Conservation (phyloP, 2,113 vertebrate genomes). For the Cololabis saira region DNA sequence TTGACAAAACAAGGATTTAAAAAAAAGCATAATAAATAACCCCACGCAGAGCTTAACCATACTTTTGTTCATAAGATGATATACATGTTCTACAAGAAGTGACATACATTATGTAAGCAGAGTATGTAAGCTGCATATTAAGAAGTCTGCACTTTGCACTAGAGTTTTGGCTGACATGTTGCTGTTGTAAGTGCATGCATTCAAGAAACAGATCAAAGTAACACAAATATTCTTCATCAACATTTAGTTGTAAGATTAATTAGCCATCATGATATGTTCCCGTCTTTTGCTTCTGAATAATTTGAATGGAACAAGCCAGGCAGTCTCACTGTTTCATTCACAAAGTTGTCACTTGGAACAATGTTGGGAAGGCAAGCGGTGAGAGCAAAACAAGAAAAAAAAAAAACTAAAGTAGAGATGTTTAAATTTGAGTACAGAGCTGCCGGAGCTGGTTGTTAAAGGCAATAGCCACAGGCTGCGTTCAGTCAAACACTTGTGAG, state of each 20-base stretch:
- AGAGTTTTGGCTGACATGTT: constrained; percentile 10
- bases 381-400: constrained; percentile 38
- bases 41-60: neutral
- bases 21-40: too few relatives aligned
- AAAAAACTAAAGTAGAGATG: constrained; percentile 8
- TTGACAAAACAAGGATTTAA: too few relatives aligned
- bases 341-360: constrained; percentile 36
- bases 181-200: constrained; percentile 24
- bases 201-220: constrained; percentile 27
- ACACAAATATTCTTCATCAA: constrained; percentile 50
- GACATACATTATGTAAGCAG: neutral
- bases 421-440: constrained; percentile 45
- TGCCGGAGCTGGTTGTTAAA: constrained; percentile 41
- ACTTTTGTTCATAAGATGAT: neutral
- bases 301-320: constrained; percentile 41
- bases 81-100: neutral
- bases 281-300: constrained; percentile 50
- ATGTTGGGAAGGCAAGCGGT: constrained; percentile 17
- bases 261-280: constrained; percentile 45
- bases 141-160: neutral
- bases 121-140: neutral
- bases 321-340: constrained; percentile 31
- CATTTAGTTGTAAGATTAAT: constrained; percentile 69
- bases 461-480: constrained; percentile 28
- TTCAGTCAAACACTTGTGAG: constrained; percentile 26